These are phyloP conservation scores for Drosophila kanapiae DNA, from an alignment of 1,140 invertebrate species.

Conservation along the genomic window DNA sequence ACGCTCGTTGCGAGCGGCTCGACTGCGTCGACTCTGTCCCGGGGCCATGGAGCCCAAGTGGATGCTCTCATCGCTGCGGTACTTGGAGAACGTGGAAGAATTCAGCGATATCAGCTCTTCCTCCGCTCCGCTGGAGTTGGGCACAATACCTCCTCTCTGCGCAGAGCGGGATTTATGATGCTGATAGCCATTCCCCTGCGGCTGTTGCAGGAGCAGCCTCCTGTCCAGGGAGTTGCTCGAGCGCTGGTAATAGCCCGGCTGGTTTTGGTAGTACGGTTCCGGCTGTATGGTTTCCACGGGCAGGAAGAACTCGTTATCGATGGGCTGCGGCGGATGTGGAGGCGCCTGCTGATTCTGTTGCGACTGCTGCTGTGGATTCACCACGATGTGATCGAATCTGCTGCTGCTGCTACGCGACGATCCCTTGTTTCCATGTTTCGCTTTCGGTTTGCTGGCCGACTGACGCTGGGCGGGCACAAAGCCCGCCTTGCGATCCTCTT, in stretches of 20 bases:
- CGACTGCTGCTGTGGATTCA: conserved; percentile 28
- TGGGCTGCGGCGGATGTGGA: conserved; percentile 17
- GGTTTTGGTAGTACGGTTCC: conserved; percentile 80
- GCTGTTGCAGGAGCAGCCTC: conserved; percentile 63
- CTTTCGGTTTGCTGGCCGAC: conserved; percentile 52
- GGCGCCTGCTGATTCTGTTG: conserved; percentile 24
- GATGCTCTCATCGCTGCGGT: conserved; percentile 89
- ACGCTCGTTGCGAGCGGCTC: conserved; percentile 91
- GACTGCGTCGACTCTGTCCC: conserved; percentile 86
- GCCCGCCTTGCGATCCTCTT: conserved; percentile 87
- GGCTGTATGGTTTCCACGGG: conserved; percentile 86
- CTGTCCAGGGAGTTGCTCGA: conserved; percentile 83
- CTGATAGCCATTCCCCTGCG: conserved; percentile 20
- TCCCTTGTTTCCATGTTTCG: conserved; percentile 81
- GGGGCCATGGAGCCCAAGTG: conserved; percentile 85
- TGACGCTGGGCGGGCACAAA: conserved; percentile 81
- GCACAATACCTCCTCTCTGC: conserved; percentile 53
- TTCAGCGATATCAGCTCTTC: conserved; percentile 89
- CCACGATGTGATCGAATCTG: conserved; percentile 87
- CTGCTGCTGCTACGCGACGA: conserved; percentile 70
- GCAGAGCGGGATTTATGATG: conserved; percentile 52
- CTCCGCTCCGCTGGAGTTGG: conserved; percentile 89
- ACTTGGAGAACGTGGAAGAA: conserved; percentile 88
- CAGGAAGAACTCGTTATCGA: conserved; percentile 86
- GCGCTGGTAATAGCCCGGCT: conserved; percentile 84